Evolutionary conservation across 2,113 vertebrate species (phyloP), one percentile per base, ranked within the genome.

Genomic region (Aldabrachelys gigantea): DNA sequence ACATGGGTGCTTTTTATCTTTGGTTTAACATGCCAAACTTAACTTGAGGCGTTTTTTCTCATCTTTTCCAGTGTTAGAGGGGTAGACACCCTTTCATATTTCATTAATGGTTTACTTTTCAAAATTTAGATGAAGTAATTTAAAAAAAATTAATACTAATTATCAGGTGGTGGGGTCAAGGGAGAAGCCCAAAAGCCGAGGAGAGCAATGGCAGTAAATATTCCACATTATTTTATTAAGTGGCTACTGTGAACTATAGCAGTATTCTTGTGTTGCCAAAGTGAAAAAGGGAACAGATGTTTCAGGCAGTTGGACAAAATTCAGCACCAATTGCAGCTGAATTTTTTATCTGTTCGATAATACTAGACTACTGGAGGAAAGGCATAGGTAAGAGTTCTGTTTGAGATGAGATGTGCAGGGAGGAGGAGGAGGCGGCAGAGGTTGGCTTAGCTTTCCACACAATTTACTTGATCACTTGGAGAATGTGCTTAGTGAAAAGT

Each of bases 1-100:
- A 72, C 5, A 1, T 9, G 12, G 54, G 6, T 50, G 9, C 1
- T 6, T 82, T 82, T 78, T 44, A 4, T 44, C 9, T 80, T 11
- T 91, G 82, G 1, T 81, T 91, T 88, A 59, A 41, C 7, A n/a
- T 69, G 17, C 2, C 80, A 44, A 90, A 29, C 69, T 94, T 14
- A 1, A 1, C 79, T 92, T 82, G 54, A 41, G 87, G 19, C 22
- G 12, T 44, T 25, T 72, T 72, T 8, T 38, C 47, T 69, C 35
- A n/a, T 35, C 65, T 89, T 94, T 89, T 85, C 29, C 89, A 41
- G 38, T 90, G 82, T 16, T 50, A 44, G 22, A 75, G 17, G 13
- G 13, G 1, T 89, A 75, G 24, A 27, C 76, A 84, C 54, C 75
- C 57, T 92, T 81, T 72, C 19, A 9, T 19, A n/a, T 38, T 72